Conservation (phyloP, 2,113 vertebrate species). For the Callionymus lyra region DNA sequence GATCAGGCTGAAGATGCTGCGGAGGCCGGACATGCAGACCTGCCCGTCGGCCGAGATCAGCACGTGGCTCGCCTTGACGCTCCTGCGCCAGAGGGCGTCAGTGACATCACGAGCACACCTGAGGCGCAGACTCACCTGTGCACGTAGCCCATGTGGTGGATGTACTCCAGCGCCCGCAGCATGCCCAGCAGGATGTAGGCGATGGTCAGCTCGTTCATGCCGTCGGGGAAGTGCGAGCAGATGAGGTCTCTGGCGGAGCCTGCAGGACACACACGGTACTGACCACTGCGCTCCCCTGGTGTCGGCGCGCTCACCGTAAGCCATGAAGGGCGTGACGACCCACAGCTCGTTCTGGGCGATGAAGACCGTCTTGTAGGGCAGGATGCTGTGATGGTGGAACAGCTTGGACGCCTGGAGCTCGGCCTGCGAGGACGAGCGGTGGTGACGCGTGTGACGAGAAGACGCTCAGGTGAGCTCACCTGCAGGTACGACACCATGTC, state of each 20-base stretch:
- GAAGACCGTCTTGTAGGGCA: slow-evolving; percentile 91
- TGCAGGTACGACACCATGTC: slow-evolving; percentile 94
- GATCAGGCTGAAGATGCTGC: slow-evolving; percentile 93
- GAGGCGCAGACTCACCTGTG: slow-evolving; percentile 77
- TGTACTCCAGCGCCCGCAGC: slow-evolving; percentile 89
- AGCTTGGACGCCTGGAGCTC: slow-evolving; percentile 94
- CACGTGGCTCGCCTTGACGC: slow-evolving; percentile 94
- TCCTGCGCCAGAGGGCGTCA: slow-evolving; percentile 59
- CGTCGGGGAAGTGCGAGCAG: slow-evolving; percentile 86
- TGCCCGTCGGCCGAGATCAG: slow-evolving; percentile 89
- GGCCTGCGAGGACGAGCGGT: slow-evolving; percentile 49
- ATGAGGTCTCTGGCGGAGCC: slow-evolving; percentile 95
- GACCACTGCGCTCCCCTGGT: not conserved
- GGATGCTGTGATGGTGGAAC: slow-evolving; percentile 89
- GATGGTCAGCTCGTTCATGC: slow-evolving; percentile 89
- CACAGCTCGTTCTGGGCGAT: slow-evolving; percentile 93
- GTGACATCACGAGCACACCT: too few species aligned
- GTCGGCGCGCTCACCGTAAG: slow-evolving; percentile 71
- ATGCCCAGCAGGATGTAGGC: slow-evolving; percentile 88
- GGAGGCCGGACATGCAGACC: slow-evolving; percentile 87
- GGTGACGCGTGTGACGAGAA: too few species aligned
- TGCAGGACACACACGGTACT: slow-evolving; percentile 36
- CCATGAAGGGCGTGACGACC: slow-evolving; percentile 96
- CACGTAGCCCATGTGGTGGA: slow-evolving; percentile 98
- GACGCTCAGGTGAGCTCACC: slow-evolving; percentile 60